Percentiles rank a stretch among this genome's conserved stretches.
phyloP scores from a whole-genome alignment of 2,113 vertebrate species.

The Zapornia atra region DNA sequence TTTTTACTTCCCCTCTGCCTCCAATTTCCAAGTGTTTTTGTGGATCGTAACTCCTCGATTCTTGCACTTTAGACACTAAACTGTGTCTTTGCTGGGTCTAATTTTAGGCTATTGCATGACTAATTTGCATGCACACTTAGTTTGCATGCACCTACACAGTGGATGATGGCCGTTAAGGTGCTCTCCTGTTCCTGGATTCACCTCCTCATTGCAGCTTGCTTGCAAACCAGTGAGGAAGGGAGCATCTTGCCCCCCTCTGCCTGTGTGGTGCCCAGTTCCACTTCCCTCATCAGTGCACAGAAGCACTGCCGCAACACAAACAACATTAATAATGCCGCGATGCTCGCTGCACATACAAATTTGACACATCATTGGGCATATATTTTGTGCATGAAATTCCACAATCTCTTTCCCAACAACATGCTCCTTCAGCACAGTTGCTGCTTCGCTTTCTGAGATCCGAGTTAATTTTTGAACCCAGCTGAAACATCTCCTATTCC shows the following conservation, averaged over 20 bases:
- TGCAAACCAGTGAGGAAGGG: fast-evolving
- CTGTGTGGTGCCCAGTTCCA: fast-evolving
- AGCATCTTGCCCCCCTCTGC: fast-evolving
- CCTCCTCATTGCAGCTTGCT: neutral
- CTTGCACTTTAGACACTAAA: neutral
- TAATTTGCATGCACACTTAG: neutral
- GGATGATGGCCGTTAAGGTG: neutral
- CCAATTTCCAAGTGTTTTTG: neutral
- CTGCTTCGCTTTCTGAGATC: neutral
- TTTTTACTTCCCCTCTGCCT: neutral
- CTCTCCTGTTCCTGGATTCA: neutral
- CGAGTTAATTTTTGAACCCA: neutral
- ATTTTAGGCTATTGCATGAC: neutral
- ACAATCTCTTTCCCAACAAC: neutral
- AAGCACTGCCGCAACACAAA: neutral
- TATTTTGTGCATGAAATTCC: neutral
- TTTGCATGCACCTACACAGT: neutral
- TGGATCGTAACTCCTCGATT: neutral
- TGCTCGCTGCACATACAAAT: neutral
- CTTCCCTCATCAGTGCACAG: neutral
- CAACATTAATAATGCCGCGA: neutral
- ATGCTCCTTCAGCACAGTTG: neutral
- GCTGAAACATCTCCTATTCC: neutral
- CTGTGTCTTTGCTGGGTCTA: neutral
- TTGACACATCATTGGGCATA: neutral